Conservation (phyloP, 2,113 vertebrate genomes). For the Phocoena phocoena region DNA sequence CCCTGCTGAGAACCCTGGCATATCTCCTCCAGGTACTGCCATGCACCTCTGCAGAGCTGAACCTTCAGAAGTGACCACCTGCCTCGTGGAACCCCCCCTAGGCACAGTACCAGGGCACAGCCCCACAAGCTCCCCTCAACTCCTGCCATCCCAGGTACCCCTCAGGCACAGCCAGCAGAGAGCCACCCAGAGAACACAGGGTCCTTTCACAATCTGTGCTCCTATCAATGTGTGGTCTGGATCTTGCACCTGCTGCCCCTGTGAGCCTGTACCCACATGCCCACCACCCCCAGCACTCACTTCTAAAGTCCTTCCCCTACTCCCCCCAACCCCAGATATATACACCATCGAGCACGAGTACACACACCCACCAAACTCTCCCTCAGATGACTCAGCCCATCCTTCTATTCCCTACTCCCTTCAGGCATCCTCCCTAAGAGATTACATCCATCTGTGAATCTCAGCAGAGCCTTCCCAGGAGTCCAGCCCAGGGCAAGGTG, state of each 20-base stretch:
- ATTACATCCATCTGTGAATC: neutral
- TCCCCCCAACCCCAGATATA: neutral
- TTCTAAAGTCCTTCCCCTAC: neutral
- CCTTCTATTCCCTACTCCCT: neutral
- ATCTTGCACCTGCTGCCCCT: neutral
- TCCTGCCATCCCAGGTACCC: neutral
- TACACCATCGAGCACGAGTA: neutral
- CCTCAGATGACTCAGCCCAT: neutral
- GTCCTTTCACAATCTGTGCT: neutral
- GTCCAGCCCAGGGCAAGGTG: neutral
- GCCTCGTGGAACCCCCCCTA: neutral
- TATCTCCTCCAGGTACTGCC: neutral
- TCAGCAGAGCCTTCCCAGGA: neutral
- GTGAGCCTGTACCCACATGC: neutral
- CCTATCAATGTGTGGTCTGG: neutral
- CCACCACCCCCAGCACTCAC: neutral
- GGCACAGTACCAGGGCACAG: neutral
- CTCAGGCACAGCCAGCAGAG: neutral
- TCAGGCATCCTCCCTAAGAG: neutral
- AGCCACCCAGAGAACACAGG: neutral
- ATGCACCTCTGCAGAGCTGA: neutral
- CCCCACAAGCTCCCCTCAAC: neutral
- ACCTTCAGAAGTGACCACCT: neutral
- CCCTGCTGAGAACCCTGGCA: constrained; percentile 48
- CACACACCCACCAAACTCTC: neutral